Evolutionary conservation across 2,113 vertebrate species (phyloP).

Genomic region (Nematolebias whitei): DNA sequence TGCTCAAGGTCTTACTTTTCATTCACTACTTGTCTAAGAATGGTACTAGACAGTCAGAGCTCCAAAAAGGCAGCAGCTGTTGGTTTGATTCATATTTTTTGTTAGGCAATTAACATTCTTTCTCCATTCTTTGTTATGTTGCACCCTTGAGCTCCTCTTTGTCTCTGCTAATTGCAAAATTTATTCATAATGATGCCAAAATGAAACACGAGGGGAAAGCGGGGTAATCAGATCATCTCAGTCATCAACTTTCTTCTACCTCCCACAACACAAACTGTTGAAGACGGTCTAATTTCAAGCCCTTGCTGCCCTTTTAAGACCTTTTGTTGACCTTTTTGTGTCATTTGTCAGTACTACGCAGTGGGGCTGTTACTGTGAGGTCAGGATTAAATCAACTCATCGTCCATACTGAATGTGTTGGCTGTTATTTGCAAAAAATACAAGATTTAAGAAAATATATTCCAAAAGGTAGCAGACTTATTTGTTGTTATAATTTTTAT

Average conservation of each 20-base stretch:
- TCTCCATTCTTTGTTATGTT: constrained; percentile 17
- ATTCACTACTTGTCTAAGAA: too few species aligned
- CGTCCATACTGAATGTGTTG: constrained; percentile 1
- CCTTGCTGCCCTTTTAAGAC: constrained; percentile 66
- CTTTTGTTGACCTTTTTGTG: constrained; percentile 76
- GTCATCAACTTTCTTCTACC: constrained; percentile 24
- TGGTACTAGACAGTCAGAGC: neutral
- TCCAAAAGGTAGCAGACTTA: too few species aligned
- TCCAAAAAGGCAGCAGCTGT: constrained; percentile 4
- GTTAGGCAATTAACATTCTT: constrained; percentile 41
- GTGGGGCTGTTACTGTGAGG: constrained; percentile 40
- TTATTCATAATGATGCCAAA: constrained; percentile 17
- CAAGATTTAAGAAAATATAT: too few species aligned
- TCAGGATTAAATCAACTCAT: constrained; percentile 41
- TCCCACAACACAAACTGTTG: constrained; percentile 44
- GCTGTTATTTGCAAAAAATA: constrained; percentile 11
- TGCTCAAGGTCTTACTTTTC: too few species aligned
- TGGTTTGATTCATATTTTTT: constrained; percentile 28
- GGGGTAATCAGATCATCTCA: constrained; percentile 19
- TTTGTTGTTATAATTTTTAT: too few species aligned
- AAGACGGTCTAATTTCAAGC: constrained; percentile 48
- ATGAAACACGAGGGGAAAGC: neutral
- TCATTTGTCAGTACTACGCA: constrained; percentile 60
- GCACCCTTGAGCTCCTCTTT: constrained; percentile 31
- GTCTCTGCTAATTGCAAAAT: constrained; percentile 41